Evolutionary conservation across 1,140 invertebrate species (phyloP).

Genomic region (Nasonia longicornis): DNA sequence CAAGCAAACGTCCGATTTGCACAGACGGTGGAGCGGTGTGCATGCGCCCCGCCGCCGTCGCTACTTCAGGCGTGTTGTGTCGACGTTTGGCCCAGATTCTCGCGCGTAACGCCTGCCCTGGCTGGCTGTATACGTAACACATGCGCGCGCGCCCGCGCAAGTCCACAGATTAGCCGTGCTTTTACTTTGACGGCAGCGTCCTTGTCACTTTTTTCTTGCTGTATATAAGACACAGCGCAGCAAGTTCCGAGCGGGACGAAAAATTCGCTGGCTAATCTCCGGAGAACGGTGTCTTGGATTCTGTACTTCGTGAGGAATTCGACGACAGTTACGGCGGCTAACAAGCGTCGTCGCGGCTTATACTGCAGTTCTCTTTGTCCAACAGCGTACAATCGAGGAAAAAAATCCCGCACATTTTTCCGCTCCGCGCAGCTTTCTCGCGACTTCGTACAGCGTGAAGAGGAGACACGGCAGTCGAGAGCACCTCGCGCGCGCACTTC

Average conservation of each 20-base stretch:
- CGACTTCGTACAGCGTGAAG: not conserved
- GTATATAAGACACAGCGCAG: not conserved
- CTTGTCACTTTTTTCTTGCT: not conserved
- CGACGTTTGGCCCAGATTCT: slow-evolving; percentile 43
- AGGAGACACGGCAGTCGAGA: not conserved
- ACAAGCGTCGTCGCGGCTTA: not conserved
- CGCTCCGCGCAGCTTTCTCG: not conserved
- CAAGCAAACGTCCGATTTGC: slow-evolving; percentile 31
- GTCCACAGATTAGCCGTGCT: slow-evolving; percentile 15
- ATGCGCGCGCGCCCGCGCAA: not conserved
- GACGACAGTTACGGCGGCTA: not conserved
- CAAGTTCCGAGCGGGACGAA: too few relatives aligned
- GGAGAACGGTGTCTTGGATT: too few relatives aligned
- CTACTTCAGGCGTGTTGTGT: slow-evolving; percentile 1
- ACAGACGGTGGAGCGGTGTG: not conserved
- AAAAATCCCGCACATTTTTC: not conserved
- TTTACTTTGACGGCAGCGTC: not conserved
- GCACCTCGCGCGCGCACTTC: not conserved
- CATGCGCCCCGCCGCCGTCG: not conserved
- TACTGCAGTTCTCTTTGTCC: not conserved
- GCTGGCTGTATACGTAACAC: not conserved
- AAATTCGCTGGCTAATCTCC: too few relatives aligned
- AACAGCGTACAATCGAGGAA: not conserved
- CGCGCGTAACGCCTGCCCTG: not conserved
- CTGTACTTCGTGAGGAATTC: not conserved